Percentiles rank a stretch among this genome's conserved stretches.
These are phyloP conservation scores for Psilopsiagon aymara DNA, from an alignment of 2,113 vertebrate genomes.

Conservation along the genomic window DNA sequence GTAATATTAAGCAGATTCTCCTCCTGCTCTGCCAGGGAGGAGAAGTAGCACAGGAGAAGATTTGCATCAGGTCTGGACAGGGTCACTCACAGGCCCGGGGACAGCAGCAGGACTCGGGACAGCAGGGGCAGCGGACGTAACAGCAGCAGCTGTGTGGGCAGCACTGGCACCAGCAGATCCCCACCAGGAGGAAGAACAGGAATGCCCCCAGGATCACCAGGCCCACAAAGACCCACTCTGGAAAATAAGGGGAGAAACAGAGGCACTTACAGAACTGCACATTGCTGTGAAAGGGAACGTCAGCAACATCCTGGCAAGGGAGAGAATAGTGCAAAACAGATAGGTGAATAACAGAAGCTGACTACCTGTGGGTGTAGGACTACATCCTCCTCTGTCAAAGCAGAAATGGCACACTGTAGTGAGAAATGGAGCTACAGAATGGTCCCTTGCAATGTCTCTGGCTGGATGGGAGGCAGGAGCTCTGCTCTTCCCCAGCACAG, in stretches of 20 bases:
- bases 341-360: background rate
- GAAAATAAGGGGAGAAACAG: slow-evolving; percentile 48
- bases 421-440: background rate
- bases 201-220: slow-evolving; percentile 87
- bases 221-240: slow-evolving; percentile 97
- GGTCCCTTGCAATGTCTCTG: background rate
- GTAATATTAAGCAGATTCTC: background rate
- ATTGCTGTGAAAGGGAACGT: background rate
- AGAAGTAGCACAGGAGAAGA: background rate
- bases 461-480: background rate
- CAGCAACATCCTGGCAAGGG: background rate
- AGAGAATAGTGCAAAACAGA: background rate
- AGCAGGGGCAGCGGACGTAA: slow-evolving; percentile 95
- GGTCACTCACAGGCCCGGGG: slow-evolving; percentile 90
- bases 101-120: slow-evolving; percentile 96
- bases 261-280: background rate
- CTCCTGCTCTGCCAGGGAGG: background rate
- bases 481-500: background rate
- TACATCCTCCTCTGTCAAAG: fast-evolving
- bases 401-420: background rate
- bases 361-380: background rate
- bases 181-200: slow-evolving; percentile 89
- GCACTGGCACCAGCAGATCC: slow-evolving; percentile 99
- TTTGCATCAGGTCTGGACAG: background rate
- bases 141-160: slow-evolving; percentile 98